Evolutionary conservation across 2,797 vertebrate genomes (phyloP), one percentile per base, ranked within the genome.

Genomic region (Balearica regulorum): DNA sequence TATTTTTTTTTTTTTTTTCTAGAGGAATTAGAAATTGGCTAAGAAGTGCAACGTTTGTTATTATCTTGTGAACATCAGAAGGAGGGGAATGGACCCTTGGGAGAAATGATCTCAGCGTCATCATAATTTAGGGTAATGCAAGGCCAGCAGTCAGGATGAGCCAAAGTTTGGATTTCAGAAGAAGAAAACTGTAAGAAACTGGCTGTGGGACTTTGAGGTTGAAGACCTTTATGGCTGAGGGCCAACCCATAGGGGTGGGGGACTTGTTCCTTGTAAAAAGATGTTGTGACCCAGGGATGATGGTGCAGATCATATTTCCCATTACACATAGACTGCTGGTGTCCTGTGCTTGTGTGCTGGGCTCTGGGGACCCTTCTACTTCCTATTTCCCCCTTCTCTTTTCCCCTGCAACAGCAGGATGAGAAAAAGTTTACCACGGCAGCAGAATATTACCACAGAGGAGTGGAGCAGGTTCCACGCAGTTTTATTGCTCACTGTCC

Each of bases 241-340:
- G 29, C 21, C 39, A 61, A n/a, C 17, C 49, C 26, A 11, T 2
- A 1, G 26, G 5, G 2, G 2, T 66, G 35, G 35, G 12, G 5
- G 3, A 19, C 6, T 21, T 69, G 3, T 33, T 83, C 28, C 14
- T 53, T 64, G 15, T 39, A 33, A 82, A 83, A 88, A 44, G 33
- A 11, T 13, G 22, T 31, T 46, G n/a, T 62, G 58, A 43, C 28
- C 53, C 26, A 44, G 43, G 26, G 18, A 16, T 83, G 18, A 16
- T 83, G 71, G 33, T 70, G 62, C 5, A 5, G 31, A 43, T 53
- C 13, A 28, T 6, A 7, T 76, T 71, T 44, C 35, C 15, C 16
- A 26, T 73, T 79, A 31, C 55, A 11, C 0, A 1, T 49, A 31
- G 31, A 37, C 41, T 19, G 20, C 21, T 87, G 48, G 43, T 31